phyloP scores from a whole-genome alignment of 2,797 vertebrate species.

The Brachymystax lenok region DNA sequence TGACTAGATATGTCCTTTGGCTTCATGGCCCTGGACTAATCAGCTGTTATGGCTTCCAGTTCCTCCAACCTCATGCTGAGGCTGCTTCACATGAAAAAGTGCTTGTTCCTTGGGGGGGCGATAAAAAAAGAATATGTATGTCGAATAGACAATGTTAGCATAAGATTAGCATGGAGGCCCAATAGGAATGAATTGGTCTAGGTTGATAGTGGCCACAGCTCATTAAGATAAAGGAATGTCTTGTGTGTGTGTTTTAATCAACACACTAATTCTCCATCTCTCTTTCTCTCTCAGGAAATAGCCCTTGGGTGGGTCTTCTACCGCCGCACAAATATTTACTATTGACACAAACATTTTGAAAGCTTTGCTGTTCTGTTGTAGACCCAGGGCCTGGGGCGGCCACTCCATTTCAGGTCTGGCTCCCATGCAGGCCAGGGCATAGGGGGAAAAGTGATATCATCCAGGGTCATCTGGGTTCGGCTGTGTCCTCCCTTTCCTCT shows the following conservation, averaged over 20 bases:
- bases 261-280: slow-evolving; percentile 60
- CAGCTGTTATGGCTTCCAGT: slow-evolving; percentile 61
- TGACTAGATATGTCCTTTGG: slow-evolving; percentile 46
- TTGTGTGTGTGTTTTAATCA: slow-evolving; percentile 60
- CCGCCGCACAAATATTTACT: slow-evolving; percentile 75
- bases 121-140: too few species aligned
- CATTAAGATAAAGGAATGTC: slow-evolving; percentile 61
- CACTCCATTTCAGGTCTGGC: slow-evolving; percentile 9
- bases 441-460: slow-evolving; percentile 32
- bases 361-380: slow-evolving; percentile 41
- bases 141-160: slow-evolving; percentile 3
- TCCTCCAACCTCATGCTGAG: slow-evolving; percentile 21
- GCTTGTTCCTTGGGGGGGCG: slow-evolving; percentile 23
- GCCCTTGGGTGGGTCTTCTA: slow-evolving; percentile 53
- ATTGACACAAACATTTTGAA: slow-evolving; percentile 62
- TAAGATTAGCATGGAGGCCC: slow-evolving; percentile 65
- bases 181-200: slow-evolving; percentile 65
- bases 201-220: slow-evolving; percentile 66
- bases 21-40: slow-evolving; percentile 56
- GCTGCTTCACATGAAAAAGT: slow-evolving; percentile 70
- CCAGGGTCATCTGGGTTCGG: slow-evolving; percentile 18
- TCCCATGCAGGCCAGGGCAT: slow-evolving; percentile 14
- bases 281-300: slow-evolving; percentile 70
- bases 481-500: slow-evolving; percentile 20
- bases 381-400: slow-evolving; percentile 21